Evolutionary conservation across 1,140 invertebrate species (phyloP).

Genomic region (Drosophila lini): DNA sequence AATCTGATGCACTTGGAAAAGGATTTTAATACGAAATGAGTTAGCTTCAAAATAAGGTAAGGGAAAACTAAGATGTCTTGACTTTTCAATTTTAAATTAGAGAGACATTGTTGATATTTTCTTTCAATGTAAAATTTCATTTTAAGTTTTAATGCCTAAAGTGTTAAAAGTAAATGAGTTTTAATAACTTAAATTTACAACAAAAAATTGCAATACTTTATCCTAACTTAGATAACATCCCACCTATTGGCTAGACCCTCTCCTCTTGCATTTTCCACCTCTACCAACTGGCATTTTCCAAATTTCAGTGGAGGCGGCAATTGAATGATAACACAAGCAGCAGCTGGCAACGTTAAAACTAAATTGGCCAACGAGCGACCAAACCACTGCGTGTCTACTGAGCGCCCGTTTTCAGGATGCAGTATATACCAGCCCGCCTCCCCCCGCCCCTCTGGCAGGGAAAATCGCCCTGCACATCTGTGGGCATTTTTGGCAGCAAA

Average conservation of each 20-base stretch:
- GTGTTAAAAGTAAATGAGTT: neutral
- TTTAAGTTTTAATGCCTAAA: neutral
- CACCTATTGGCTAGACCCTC: no score
- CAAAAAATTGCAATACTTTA: neutral
- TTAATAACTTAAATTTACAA: neutral
- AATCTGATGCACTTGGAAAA: constrained; percentile 42
- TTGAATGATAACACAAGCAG: constrained; percentile 72
- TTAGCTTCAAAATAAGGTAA: no score
- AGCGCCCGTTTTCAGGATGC: constrained; percentile 8
- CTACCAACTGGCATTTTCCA: constrained; percentile 46
- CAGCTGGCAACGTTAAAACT: constrained; percentile 62
- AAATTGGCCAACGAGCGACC: constrained; percentile 68
- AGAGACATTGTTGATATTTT: no score
- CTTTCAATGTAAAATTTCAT: no score
- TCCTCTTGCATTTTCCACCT: neutral
- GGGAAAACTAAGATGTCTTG: neutral
- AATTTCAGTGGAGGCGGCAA: constrained; percentile 64
- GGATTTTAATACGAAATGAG: neutral
- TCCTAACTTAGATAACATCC: neutral
- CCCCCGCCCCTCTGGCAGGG: neutral
- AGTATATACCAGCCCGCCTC: neutral
- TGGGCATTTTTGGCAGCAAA: constrained; percentile 61
- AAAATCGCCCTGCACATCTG: constrained; percentile 1
- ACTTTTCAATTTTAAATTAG: neutral
- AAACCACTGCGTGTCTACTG: constrained; percentile 63